Conservation (phyloP, 2,113 vertebrate genomes). For the Aptenodytes patagonicus region DNA sequence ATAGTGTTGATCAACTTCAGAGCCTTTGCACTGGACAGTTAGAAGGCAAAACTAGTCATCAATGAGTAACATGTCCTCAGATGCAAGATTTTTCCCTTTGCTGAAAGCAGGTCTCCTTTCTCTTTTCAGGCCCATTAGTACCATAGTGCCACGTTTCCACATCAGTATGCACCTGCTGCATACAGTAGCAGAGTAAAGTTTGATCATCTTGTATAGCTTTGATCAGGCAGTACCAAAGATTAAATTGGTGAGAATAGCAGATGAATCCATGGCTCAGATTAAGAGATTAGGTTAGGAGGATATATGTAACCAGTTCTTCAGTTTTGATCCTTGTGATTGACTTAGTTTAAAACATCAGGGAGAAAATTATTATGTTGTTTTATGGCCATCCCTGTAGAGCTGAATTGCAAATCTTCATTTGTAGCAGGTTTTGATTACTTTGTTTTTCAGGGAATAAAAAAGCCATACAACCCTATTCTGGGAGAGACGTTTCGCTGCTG, state of each 20-base stretch:
- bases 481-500: constrained; percentile 96
- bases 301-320: background rate
- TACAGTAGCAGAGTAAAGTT: background rate
- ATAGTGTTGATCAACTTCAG: background rate
- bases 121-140: background rate
- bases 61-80: background rate
- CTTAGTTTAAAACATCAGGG: background rate
- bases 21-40: background rate
- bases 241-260: background rate
- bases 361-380: background rate
- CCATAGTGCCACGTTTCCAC: background rate
- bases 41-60: background rate
- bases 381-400: background rate
- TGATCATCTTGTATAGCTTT: background rate
- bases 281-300: background rate
- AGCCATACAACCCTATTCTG: constrained; percentile 95
- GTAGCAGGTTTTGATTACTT: background rate
- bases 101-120: background rate
- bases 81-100: background rate
- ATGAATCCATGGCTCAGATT: background rate
- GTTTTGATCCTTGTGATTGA: background rate
- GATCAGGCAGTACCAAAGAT: background rate
- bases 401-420: background rate
- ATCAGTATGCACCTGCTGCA: background rate
- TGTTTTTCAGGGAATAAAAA: constrained; percentile 88